Evolutionary conservation across 2,113 vertebrate species (phyloP), one percentile per base, ranked within the genome.

Genomic region (Embiotoca jacksoni): DNA sequence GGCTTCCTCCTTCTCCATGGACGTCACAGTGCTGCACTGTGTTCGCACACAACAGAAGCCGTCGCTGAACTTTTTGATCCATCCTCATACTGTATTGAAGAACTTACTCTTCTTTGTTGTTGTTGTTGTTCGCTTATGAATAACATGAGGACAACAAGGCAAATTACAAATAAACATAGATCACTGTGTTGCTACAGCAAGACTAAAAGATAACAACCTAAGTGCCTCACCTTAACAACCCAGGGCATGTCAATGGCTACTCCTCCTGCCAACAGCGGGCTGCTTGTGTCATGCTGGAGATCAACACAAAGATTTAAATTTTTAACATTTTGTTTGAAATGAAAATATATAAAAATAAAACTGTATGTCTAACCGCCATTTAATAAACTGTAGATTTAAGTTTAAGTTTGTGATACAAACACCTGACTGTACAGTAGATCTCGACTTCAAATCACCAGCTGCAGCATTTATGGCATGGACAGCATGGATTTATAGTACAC

Each of bases 171-270:
- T 35, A 47, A 0, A 63, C 23, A 68, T 2, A 54, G 3, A 52
- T 63, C 5, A 44, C 11, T 36, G 9, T 0, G 11, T 50, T 50
- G 33, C 15, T 52, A 44, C 8, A 55, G 31, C n/a, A 0, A 70
- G 11, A 46, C 1, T 39, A 3, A 77, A 50, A 72, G 3, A 72
- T 16, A 23, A 53, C 55, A 1, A 41, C 53, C 33, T 5, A 30
- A 44, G 1, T 3, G 60, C 30, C 84, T 91, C 93, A 99, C 98
- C 96, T 98, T 99, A 55, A 99, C 96, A 66, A 96, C 93, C 98
- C 98, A 99, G 37, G 96, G 95, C 58, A 92, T 57, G 69, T 99
- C 98, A 62, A 41, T 59, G 36, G 93, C 72, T 83, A 91, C 85
- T 10, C 93, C 88, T 87, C 95, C 95, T 74, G 94, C 88, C 33